Base-by-base conservation (phyloP, 2,888 invertebrate genomes). In the Tetanocera ferruginea region DNA sequence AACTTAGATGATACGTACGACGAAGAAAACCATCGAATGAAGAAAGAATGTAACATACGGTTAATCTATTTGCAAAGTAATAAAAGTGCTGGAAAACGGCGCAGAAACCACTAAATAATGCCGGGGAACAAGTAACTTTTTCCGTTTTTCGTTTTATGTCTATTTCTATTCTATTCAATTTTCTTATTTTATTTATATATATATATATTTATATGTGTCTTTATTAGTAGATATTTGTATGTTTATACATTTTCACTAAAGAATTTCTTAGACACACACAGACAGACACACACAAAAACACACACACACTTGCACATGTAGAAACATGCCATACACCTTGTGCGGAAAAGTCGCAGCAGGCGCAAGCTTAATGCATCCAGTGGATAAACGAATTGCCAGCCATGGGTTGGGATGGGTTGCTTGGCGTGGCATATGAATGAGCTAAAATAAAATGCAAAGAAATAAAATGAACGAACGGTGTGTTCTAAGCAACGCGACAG, bases 51-150 rank as follows among this genome's bases (percentile, higher is more conserved):
- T n/a, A 60, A 60, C 72, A 14, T 60, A 60, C 34, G 37, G 67
- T 43, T 52, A 75, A 67, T 75, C 75, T 74, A 75, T 75, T 67
- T 67, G 75, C 66, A 66, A 55, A 34, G 66, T 66, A 52, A 75
- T 75, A 75, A 75, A 67, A 75, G 52, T 75, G 75, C 52, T 75
- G 55, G 52, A 28, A 51, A 64, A 74, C 60, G 9, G 52, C 31
- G 64, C 31, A 19, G 51, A 57, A 37, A 55, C 19, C n/a, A 31
- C 17, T 71, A 19, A 71, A 71, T 34, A 71, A 55, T 14, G 37
- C 23, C 19, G 72, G 37, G 8, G 57, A 31, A 34, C 8, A 23
- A 37, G 51, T 34, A 9, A 34, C 9, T 28, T 34, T 64, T 64
- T 64, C 64, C 64, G 60, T 60, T 14, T 25, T 14, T 9, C 28